A percentile compares a stretch with the other conserved stretches of the same genome.
These are phyloP conservation scores for Cylindroiulus punctatus DNA, from an alignment of 2,888 invertebrate species.

Conservation along the genomic window DNA sequence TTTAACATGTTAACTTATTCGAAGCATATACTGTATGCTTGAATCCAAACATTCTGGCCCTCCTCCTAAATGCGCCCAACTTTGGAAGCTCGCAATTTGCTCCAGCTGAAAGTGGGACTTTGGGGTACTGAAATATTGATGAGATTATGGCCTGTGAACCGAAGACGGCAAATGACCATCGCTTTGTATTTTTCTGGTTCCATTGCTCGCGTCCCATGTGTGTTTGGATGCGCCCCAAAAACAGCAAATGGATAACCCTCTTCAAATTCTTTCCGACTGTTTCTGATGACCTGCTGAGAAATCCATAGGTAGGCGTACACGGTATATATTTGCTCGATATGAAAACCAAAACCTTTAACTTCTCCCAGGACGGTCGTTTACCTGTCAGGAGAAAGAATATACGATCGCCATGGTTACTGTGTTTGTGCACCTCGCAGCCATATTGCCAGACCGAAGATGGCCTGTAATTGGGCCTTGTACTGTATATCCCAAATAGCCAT, in stretches of 20 bases:
- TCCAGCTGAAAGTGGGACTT: neutral
- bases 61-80: no score
- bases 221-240: constrained; percentile 28
- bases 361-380: constrained; percentile 36
- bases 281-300: neutral
- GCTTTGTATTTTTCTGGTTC: constrained; percentile 18
- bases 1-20: no score
- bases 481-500: neutral
- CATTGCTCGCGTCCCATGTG: neutral
- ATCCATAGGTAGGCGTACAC: constrained; percentile 9
- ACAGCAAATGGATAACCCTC: constrained; percentile 27
- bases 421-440: constrained; percentile 5
- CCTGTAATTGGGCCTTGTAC: neutral
- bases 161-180: constrained; percentile 40
- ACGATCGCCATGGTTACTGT: constrained; percentile 33
- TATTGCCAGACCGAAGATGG: constrained; percentile 3
- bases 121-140: constrained; percentile 25
- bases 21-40: no score
- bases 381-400: constrained; percentile 41
- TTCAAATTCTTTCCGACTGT: neutral
- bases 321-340: constrained; percentile 31
- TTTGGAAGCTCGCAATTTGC: neutral
- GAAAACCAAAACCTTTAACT: constrained; percentile 47
- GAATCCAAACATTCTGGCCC: no score
- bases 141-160: constrained; percentile 40